These are phyloP conservation scores for Betta splendens DNA, from an alignment of 2,797 vertebrate species.

Conservation along the genomic window DNA sequence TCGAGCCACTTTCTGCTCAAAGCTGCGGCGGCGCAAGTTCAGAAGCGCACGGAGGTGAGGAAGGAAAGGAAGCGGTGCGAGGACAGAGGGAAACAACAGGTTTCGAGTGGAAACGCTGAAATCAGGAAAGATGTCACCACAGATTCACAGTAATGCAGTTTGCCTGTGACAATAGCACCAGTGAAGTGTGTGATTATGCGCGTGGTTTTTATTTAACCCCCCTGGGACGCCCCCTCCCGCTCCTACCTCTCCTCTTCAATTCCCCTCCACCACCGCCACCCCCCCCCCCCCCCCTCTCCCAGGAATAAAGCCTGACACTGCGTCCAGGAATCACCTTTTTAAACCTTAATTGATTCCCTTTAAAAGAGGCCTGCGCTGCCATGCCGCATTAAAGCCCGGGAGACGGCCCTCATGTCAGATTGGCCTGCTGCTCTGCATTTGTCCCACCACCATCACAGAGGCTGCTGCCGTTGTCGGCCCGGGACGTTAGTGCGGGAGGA, in stretches of 20 bases:
- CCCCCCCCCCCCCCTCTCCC: conserved; percentile 46
- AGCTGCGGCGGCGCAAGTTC: conserved; percentile 12
- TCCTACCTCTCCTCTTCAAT: conserved; percentile 7
- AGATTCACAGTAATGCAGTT: conserved; percentile 47
- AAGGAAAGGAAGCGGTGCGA: conserved; percentile 17
- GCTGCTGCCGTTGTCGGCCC: conserved; percentile 24
- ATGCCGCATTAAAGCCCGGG: conserved; percentile 66
- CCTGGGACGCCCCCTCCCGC: conserved; percentile 53
- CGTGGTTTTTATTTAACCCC: conserved; percentile 63
- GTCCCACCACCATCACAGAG: conserved; percentile 40
- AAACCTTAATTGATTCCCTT: conserved; percentile 80
- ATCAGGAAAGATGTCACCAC: conserved; percentile 39
- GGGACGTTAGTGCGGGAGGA: conserved; percentile 71
- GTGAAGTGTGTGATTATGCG: conserved; percentile 72
- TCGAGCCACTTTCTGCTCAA: conserved; percentile 16
- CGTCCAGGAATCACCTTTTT: conserved; percentile 78
- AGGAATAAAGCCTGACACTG: conserved; percentile 71
- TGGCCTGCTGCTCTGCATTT: conserved; percentile 66
- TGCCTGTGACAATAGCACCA: conserved; percentile 59
- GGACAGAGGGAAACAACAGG: conserved; percentile 36
- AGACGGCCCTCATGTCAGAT: conserved; percentile 71
- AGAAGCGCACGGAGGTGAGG: conserved; percentile 12
- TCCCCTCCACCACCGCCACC: conserved; percentile 18
- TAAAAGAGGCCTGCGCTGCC: conserved; percentile 70
- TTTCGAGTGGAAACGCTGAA: conserved; percentile 58